Conservation (phyloP, 2,113 vertebrate genomes). For the Entomyzon cyanotis region DNA sequence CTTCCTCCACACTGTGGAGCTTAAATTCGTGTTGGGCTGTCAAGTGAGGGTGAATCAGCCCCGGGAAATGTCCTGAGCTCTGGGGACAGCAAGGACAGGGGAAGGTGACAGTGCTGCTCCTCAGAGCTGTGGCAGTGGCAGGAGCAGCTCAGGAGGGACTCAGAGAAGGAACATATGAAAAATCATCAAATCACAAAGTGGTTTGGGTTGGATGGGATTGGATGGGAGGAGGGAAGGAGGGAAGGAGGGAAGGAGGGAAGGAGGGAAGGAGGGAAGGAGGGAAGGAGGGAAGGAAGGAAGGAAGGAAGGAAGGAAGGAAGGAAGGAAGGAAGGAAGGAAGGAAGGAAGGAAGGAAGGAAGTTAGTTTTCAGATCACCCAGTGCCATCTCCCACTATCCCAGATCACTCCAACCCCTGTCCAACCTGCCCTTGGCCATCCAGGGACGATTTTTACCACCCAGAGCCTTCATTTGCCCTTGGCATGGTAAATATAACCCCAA, state of each 20-base stretch:
- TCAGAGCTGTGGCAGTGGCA: background rate
- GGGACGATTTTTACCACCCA: background rate
- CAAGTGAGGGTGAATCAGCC: background rate
- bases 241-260: too few species aligned
- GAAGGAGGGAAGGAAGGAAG: too few species aligned
- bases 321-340: too few species aligned
- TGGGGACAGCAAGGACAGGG: background rate
- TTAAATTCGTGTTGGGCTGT: background rate
- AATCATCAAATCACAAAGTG: background rate
- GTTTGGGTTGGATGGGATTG: background rate
- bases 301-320: too few species aligned
- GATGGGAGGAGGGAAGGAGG: too few species aligned
- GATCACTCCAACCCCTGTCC: background rate
- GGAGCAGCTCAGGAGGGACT: background rate
- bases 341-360: background rate
- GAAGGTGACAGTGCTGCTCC: background rate
- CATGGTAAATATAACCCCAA: accelerated
- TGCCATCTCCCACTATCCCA: background rate
- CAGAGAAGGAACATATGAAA: background rate
- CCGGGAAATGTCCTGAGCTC: background rate
- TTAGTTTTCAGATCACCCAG: background rate
- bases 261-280: too few species aligned
- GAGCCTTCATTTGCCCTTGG: background rate
- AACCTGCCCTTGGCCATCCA: background rate
- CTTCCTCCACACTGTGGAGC: background rate